Evolutionary conservation across 2,113 vertebrate genomes (phyloP).

Genomic region (Chloropsis hardwickii): DNA sequence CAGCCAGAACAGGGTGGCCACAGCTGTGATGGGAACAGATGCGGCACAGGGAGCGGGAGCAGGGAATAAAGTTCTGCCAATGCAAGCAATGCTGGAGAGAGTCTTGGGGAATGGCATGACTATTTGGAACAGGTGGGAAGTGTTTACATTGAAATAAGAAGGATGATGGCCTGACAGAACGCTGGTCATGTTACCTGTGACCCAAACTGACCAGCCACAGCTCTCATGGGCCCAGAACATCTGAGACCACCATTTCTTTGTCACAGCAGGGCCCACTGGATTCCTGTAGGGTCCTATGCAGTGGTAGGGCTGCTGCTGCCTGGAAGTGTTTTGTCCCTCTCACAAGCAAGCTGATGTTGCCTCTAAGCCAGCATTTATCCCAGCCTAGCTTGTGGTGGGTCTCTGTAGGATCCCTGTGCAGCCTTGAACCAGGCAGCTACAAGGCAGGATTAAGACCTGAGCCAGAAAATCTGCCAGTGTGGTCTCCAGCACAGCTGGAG

Average conservation of each 20-base stretch:
- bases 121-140: conserved; percentile 87
- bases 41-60: conserved; percentile 56
- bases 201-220: conserved; percentile 73
- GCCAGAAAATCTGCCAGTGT: not conserved
- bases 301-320: not conserved
- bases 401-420: not conserved
- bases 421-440: not conserved
- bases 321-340: not conserved
- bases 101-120: conserved; percentile 78
- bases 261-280: not conserved
- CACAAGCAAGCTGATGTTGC: not conserved
- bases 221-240: not conserved
- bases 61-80: conserved; percentile 69
- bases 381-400: not conserved
- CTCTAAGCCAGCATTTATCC: not conserved
- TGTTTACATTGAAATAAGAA: conserved; percentile 90
- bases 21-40: conserved; percentile 86
- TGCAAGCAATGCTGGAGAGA: conserved; percentile 82
- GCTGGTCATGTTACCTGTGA: conserved; percentile 77
- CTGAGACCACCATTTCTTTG: not conserved
- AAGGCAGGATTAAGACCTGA: not conserved
- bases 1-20: conserved; percentile 65
- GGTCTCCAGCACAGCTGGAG: not conserved
- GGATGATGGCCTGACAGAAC: conserved; percentile 64
- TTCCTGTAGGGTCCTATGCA: not conserved